phyloP scores from a whole-genome alignment of 2,113 vertebrate species.

The Epinephelus lanceolatus region DNA sequence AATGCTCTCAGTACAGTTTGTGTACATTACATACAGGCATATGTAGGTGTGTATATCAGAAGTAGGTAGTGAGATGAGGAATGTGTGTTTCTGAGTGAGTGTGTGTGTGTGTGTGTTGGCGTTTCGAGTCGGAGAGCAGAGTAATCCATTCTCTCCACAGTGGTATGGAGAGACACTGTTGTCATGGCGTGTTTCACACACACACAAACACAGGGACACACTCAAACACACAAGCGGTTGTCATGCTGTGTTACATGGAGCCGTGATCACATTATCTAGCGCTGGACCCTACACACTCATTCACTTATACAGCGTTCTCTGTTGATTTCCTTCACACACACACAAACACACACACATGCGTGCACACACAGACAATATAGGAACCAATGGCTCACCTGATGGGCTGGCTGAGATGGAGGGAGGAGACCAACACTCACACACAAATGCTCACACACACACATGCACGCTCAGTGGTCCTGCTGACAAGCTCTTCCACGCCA shows the following conservation, averaged over 20 bases:
- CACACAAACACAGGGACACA: constrained; percentile 72
- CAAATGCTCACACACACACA: constrained; percentile 44
- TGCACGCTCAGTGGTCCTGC: constrained; percentile 84
- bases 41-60: constrained; percentile 62
- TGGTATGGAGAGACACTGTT: constrained; percentile 87
- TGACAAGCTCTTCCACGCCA: constrained; percentile 98
- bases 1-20: constrained; percentile 15
- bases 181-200: constrained; percentile 74
- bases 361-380: constrained; percentile 41
- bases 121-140: constrained; percentile 86
- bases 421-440: constrained; percentile 35
- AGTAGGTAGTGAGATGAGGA: constrained; percentile 18
- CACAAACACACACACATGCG: constrained; percentile 25
- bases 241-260: constrained; percentile 98
- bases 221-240: constrained; percentile 79
- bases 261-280: constrained; percentile 98
- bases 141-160: constrained; percentile 98
- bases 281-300: constrained; percentile 98
- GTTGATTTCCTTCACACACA: constrained; percentile 91
- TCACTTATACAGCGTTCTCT: constrained; percentile 96
- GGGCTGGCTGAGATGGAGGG: constrained; percentile 55
- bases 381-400: constrained; percentile 66
- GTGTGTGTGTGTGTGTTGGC: constrained; percentile 75
- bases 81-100: constrained; percentile 40
- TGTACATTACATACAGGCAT: constrained; percentile 21